Conservation (phyloP, 1,140 invertebrate species). For the Brachionus asplanchnoidis region DNA sequence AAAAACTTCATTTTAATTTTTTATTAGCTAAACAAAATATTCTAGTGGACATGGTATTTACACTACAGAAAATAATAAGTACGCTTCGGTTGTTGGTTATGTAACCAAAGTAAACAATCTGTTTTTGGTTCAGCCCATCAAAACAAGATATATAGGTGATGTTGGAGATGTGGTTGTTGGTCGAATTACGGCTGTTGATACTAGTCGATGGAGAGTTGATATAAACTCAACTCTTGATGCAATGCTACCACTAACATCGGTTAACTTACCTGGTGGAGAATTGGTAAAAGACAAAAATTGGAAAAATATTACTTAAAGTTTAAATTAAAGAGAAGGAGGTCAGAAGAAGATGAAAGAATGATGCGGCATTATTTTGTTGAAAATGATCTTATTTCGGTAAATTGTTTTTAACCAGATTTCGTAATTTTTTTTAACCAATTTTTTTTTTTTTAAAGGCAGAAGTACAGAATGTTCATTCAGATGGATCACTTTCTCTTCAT, state of each 20-base stretch:
- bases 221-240: conserved; percentile 79
- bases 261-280: conserved; percentile 94
- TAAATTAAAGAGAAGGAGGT: conserved; percentile 69
- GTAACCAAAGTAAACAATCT: conserved; percentile 90
- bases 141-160: conserved; percentile 72
- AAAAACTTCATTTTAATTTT: background rate
- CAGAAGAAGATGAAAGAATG: conserved; percentile 90
- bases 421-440: background rate
- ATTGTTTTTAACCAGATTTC: background rate
- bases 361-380: conserved; percentile 83
- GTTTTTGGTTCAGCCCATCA: conserved; percentile 80
- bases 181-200: conserved; percentile 74
- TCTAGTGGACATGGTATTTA: conserved; percentile 88
- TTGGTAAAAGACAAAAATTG: conserved; percentile 62
- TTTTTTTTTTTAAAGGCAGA: conserved; percentile 63
- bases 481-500: conserved; percentile 85
- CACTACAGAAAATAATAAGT: conserved; percentile 61
- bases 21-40: background rate
- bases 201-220: conserved; percentile 90
- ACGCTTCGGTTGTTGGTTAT: conserved; percentile 85
- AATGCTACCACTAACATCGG: conserved; percentile 78
- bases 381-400: conserved; percentile 87
- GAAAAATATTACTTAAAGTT: background rate
- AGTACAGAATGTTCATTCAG: conserved; percentile 83
- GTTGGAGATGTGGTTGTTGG: conserved; percentile 95